Evolutionary conservation across 1,140 invertebrate genomes (phyloP).

Genomic region (Phthorimaea operculella): DNA sequence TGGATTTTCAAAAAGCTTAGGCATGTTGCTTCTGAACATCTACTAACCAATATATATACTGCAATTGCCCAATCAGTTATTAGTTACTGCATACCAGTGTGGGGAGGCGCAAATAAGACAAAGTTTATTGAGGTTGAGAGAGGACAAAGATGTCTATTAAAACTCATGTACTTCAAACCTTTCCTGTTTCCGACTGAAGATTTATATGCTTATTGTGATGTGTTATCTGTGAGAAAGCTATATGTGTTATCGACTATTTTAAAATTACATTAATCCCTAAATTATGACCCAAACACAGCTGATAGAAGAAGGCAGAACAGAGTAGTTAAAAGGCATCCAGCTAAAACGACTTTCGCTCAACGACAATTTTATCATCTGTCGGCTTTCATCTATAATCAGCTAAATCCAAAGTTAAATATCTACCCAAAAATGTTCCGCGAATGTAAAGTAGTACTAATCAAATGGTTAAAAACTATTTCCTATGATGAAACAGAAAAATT

Average conservation of each 20-base stretch:
- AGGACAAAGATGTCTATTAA: slow-evolving; percentile 4
- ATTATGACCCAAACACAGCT: not conserved
- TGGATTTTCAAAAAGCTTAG: slow-evolving; percentile 9
- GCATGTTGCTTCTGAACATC: not conserved
- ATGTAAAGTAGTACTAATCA: too few relatives aligned
- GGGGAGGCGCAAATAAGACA: slow-evolving; percentile 4
- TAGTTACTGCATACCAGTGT: not conserved
- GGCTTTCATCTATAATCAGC: too few relatives aligned
- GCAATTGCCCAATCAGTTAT: slow-evolving; percentile 3
- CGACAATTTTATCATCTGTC: too few relatives aligned
- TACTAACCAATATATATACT: not conserved
- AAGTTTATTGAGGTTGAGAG: slow-evolving; percentile 7
- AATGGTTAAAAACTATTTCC: too few relatives aligned
- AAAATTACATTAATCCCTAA: not conserved
- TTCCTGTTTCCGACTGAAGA: slow-evolving; percentile 3
- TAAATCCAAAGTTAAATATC: too few relatives aligned
- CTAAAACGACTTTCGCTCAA: too few relatives aligned
- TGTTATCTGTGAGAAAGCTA: not conserved
- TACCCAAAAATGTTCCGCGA: too few relatives aligned
- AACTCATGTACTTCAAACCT: slow-evolving; percentile 4
- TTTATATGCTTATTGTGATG: not conserved
- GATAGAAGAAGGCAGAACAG: too few relatives aligned
- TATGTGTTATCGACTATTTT: not conserved
- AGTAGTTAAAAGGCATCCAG: too few relatives aligned
- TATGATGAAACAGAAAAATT: too few relatives aligned